Evolutionary conservation across 2,888 invertebrate species (phyloP).

Genomic region (Phyllotreta cruciferae): DNA sequence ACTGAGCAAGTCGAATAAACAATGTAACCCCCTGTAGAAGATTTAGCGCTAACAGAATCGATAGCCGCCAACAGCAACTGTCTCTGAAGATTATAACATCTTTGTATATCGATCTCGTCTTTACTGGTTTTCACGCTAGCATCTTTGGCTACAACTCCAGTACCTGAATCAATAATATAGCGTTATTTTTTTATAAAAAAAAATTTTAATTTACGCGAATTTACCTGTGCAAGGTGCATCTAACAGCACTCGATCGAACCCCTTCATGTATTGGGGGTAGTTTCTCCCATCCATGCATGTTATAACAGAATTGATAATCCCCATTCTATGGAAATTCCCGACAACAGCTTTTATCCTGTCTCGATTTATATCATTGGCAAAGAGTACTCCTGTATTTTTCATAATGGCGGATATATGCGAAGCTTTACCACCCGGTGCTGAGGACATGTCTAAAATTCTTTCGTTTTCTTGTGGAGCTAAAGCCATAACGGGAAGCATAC

Average conservation of each 20-base stretch:
- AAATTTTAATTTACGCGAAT: neutral
- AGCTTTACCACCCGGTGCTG: slow-evolving; percentile 98
- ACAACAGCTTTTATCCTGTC: slow-evolving; percentile 91
- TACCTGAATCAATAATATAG: slow-evolving; percentile 65
- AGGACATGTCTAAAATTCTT: slow-evolving; percentile 93
- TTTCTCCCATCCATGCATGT: slow-evolving; percentile 89
- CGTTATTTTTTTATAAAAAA: neutral
- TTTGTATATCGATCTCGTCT: slow-evolving; percentile 86
- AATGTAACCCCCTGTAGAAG: slow-evolving; percentile 90
- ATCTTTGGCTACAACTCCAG: slow-evolving; percentile 98
- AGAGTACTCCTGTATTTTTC: slow-evolving; percentile 96
- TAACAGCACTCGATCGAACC: slow-evolving; percentile 87
- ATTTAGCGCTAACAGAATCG: slow-evolving; percentile 92
- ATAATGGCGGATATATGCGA: slow-evolving; percentile 97
- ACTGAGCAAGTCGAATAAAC: slow-evolving; percentile 99
- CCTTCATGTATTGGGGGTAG: slow-evolving; percentile 80
- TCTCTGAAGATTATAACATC: slow-evolving; percentile 91
- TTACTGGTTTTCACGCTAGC: slow-evolving; percentile 94
- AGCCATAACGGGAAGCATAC: slow-evolving; percentile 97
- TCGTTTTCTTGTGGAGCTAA: slow-evolving; percentile 96
- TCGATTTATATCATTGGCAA: slow-evolving; percentile 94
- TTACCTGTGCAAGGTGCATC: slow-evolving; percentile 95
- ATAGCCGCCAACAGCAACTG: slow-evolving; percentile 95
- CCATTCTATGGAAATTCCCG: slow-evolving; percentile 95
- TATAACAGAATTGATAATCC: slow-evolving; percentile 92